Conservation (phyloP, 2,888 invertebrate species). For the Entomobrya multifasciata region DNA sequence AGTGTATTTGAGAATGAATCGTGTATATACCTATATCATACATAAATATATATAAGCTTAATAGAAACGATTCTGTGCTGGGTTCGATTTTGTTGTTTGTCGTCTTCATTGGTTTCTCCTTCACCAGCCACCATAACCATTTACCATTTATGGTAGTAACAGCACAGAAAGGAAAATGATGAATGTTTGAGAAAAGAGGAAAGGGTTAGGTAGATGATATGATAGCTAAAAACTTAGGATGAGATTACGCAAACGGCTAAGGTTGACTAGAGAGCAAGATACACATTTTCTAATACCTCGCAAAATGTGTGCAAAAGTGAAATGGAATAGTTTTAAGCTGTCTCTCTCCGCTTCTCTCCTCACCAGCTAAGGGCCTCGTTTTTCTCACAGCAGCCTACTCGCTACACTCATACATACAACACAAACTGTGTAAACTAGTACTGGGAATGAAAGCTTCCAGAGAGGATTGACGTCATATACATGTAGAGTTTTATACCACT, state of each 20-base stretch:
- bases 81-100: slow-evolving; percentile 20
- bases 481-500: slow-evolving; percentile 26
- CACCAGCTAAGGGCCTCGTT: not conserved
- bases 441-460: slow-evolving; percentile 40
- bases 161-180: slow-evolving; percentile 40
- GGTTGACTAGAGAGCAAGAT: not conserved
- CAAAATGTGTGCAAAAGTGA: not conserved
- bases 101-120: not conserved
- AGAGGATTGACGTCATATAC: slow-evolving; percentile 67
- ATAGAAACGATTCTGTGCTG: not conserved
- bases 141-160: not conserved
- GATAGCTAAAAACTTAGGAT: slow-evolving; percentile 27
- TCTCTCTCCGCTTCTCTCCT: not conserved
- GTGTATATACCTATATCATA: too few species aligned
- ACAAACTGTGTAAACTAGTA: not conserved
- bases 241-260: not conserved
- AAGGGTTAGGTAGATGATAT: slow-evolving; percentile 19
- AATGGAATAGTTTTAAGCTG: not conserved
- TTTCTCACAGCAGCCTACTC: not conserved
- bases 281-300: not conserved
- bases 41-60: too few species aligned
- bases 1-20: not conserved
- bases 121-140: too few species aligned
- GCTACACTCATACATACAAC: not conserved
- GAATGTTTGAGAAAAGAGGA: slow-evolving; percentile 44